Percentiles rank a stretch among this genome's conserved stretches.
phyloP scores from a whole-genome alignment of 2,888 invertebrate species.

The Willowsia nigromaculata region DNA sequence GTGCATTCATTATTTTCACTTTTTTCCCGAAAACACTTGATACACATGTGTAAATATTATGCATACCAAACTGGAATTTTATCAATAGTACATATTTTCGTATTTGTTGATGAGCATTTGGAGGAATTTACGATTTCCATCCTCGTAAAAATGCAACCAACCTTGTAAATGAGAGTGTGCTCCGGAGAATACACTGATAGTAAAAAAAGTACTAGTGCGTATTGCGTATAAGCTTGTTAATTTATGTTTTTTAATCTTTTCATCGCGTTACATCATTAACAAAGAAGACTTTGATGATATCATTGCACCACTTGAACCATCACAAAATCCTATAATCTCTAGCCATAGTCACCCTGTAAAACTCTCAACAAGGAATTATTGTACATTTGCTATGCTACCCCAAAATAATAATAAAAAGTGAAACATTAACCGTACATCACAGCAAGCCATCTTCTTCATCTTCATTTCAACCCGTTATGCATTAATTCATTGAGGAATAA shows the following conservation, averaged over 20 bases:
- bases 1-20: not conserved
- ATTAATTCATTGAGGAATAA: not conserved
- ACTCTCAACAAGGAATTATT: not conserved
- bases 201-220: not conserved
- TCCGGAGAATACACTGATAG: not conserved
- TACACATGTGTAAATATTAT: no score
- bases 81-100: no score
- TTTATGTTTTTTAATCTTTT: not conserved
- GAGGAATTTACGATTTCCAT: no score
- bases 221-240: no score
- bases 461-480: not conserved
- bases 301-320: not conserved
- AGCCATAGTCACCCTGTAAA: not conserved
- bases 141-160: no score
- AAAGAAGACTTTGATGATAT: not conserved
- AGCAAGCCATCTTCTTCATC: not conserved
- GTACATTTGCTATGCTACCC: not conserved
- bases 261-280: conserved; percentile 17
- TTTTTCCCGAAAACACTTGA: not conserved
- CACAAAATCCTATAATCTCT: not conserved
- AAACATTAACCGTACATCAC: no score
- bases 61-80: no score
- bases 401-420: not conserved
- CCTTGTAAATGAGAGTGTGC: not conserved
- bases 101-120: no score